These are phyloP conservation scores for Scolopax mira DNA, from an alignment of 2,113 vertebrate genomes.

Conservation along the genomic window DNA sequence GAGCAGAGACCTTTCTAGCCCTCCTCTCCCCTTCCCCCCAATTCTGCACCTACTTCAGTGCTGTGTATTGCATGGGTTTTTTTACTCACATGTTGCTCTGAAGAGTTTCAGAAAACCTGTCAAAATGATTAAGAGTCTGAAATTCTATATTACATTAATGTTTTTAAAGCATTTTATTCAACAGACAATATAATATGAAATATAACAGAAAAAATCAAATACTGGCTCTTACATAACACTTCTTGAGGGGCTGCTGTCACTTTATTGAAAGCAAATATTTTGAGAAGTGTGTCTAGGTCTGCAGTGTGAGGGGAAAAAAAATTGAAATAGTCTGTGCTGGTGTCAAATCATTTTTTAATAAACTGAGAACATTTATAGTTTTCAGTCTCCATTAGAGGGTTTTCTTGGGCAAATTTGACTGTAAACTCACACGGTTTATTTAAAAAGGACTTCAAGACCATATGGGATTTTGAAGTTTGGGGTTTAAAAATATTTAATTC, in stretches of 20 bases:
- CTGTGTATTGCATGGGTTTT: background rate
- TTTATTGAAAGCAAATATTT: slow-evolving; percentile 56
- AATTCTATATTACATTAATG: slow-evolving; percentile 60
- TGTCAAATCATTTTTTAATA: slow-evolving; percentile 66
- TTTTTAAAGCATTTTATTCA: slow-evolving; percentile 59
- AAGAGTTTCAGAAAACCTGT: slow-evolving; percentile 60
- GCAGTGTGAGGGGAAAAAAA: background rate
- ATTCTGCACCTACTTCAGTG: background rate
- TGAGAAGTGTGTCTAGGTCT: slow-evolving; percentile 49
- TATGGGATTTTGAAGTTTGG: slow-evolving; percentile 56
- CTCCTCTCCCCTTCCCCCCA: background rate
- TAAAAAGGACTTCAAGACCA: slow-evolving; percentile 20
- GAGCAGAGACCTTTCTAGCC: slow-evolving; percentile 20
- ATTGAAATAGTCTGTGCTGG: slow-evolving; percentile 44
- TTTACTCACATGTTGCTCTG: background rate
- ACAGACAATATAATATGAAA: slow-evolving; percentile 52
- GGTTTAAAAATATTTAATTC: slow-evolving; percentile 33
- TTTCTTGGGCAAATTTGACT: slow-evolving; percentile 34
- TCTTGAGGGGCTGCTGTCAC: slow-evolving; percentile 58
- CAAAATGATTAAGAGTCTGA: slow-evolving; percentile 68
- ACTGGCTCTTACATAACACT: slow-evolving; percentile 33
- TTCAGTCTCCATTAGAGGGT: slow-evolving; percentile 31
- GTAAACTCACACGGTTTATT: slow-evolving; percentile 17
- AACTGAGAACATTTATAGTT: slow-evolving; percentile 55
- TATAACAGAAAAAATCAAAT: slow-evolving; percentile 25